Conservation (phyloP, 2,113 vertebrate genomes). For the Acinonyx jubatus region DNA sequence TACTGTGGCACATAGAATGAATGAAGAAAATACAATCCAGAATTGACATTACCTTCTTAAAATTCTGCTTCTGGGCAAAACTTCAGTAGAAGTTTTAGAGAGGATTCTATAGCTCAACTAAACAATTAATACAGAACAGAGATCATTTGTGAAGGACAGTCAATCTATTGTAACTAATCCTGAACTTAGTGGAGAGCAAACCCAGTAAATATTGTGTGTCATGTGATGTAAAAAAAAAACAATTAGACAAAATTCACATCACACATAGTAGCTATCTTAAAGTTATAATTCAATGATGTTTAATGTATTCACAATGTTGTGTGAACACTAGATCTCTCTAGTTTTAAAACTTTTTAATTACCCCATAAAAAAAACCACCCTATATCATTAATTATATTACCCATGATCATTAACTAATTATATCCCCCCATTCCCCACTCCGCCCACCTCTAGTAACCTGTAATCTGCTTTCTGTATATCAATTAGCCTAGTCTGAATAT, state of each 20-base stretch:
- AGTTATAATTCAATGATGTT: background rate
- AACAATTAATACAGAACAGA: constrained; percentile 78
- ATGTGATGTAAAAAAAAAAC: background rate
- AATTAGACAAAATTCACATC: background rate
- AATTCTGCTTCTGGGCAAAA: constrained; percentile 74
- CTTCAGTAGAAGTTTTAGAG: constrained; percentile 73
- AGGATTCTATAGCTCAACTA: constrained; percentile 79
- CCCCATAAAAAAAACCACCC: background rate
- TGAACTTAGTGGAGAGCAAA: constrained; percentile 61
- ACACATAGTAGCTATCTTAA: background rate
- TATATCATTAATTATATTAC: background rate
- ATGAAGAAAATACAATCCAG: constrained; percentile 57
- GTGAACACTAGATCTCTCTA: background rate
- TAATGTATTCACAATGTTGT: background rate
- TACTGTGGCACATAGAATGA: constrained; percentile 63
- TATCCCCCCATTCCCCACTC: background rate
- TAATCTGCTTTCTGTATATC: background rate
- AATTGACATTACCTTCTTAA: constrained; percentile 72
- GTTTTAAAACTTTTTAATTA: constrained; percentile 15
- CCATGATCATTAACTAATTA: background rate
- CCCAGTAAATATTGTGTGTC: constrained; percentile 26
- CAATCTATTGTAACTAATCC: constrained; percentile 78
- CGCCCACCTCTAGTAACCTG: background rate
- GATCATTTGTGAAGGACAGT: constrained; percentile 78
- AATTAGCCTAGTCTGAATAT: background rate